phyloP scores from a whole-genome alignment of 1,140 invertebrate genomes.

The Drosophila carrolli region DNA sequence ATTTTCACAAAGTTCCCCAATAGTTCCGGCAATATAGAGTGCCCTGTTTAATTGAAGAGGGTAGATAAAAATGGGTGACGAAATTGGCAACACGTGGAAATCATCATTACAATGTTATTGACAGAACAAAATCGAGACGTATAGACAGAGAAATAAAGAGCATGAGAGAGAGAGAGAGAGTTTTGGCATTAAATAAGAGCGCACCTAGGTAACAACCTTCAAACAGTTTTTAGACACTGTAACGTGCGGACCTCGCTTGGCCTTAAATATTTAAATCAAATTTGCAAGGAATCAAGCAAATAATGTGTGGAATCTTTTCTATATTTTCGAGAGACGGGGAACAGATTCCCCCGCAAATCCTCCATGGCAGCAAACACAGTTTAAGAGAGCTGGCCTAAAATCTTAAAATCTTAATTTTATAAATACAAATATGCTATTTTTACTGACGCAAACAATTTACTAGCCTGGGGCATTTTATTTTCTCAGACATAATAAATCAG shows the following conservation, averaged over 20 bases:
- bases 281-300: conserved; percentile 1
- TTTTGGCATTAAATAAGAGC: conserved; percentile 6
- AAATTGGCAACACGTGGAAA: conserved; percentile 19
- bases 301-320: conserved; percentile 84
- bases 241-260: background rate
- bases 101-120: conserved; percentile 4
- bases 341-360: conserved; percentile 42
- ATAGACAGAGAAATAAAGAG: background rate
- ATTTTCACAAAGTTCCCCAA: too few relatives aligned
- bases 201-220: background rate
- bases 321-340: conserved; percentile 73
- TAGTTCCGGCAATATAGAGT: background rate
- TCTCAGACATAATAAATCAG: too few relatives aligned
- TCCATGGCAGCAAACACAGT: conserved; percentile 53
- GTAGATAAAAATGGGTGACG: conserved; percentile 17
- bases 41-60: conserved; percentile 12
- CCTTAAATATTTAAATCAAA: background rate
- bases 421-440: too few relatives aligned
- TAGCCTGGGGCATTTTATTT: too few relatives aligned
- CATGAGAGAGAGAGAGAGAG: background rate
- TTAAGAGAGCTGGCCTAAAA: conserved; percentile 79
- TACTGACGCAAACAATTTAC: too few relatives aligned
- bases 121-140: background rate
- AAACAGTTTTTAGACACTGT: conserved; percentile 15
- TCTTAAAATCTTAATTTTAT: too few relatives aligned